Evolutionary conservation across 2,797 vertebrate genomes (phyloP), one percentile per base, ranked within the genome.

Genomic region (Falco cherrug): DNA sequence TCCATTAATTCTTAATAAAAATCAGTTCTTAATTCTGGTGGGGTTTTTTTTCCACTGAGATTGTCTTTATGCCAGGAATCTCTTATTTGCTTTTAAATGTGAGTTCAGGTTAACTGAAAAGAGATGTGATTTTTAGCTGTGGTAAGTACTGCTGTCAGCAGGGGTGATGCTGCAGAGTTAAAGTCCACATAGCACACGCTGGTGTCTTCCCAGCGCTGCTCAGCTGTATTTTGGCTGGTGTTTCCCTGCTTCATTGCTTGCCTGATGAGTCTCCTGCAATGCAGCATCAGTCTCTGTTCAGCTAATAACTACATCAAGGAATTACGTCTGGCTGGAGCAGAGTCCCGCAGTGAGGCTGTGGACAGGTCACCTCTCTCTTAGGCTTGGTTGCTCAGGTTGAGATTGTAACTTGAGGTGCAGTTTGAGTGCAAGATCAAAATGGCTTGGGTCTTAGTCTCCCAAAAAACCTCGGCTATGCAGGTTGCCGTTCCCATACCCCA

Each of bases 111-210:
- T 84, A 86, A 86, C 69, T 61, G 45, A 53, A 93, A 84, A 41
- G 4, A 4, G 7, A 28, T 2, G 35, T 48, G 73, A 56, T 74
- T 88, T 90, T 90, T 20, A 87, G 57, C 50, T 60, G 53, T 19
- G 57, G 74, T 61, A 54, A 65, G 41, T 11, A 57, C 37, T 45
- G 61, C 67, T 78, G 85, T 74, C 26, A 14, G 56, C 39, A 43
- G 73, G 47, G 45, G 59, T 4, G 47, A 77, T 37, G 43, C 81
- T 35, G 16, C 47, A 5, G 17, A 74, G 1, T 12, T 51, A 16
- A 93, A 83, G 41, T 29, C 43, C 7, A 12, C 29, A 6, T 0
- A 13, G 24, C 8, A 15, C n/a, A 11, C 0, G 0, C 16, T 41
- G 56, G 1, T 33, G 37, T 53, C 41, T 28, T 61, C 77, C 50